Evolutionary conservation across 2,888 invertebrate genomes (phyloP), one percentile per base, ranked within the genome.

Genomic region (Labia minor): DNA sequence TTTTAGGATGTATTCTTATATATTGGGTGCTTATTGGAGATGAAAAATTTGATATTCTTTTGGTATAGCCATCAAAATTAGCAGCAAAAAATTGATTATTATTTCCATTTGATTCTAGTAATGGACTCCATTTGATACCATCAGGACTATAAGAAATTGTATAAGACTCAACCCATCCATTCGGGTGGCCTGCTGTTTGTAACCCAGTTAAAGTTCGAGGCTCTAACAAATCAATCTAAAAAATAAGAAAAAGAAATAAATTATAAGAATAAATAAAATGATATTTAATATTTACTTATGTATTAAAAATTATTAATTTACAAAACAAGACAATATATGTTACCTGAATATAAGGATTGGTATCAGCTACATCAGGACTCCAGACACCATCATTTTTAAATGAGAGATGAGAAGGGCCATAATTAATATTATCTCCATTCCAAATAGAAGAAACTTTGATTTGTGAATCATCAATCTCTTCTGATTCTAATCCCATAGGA

Each of bases 191-290:
- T 75, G 87, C 87, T 0, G 88, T 90, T 65, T 83, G 82, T 62
- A 94, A 77, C 21, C 92, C 93, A 0, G 92, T 91, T 49, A 94
- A 77, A 73, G 87, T 88, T 63, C 89, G 84, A 0, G 86, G 85
- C 19, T 85, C 86, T 64, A 86, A 78, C 76, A 93, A 91, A 77
- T 93, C 87, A 75, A 92, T 87, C 85, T 86, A 77, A 10, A 77
- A 74, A 61, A 26, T 26, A 71, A 74, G 67, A 76, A 73, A 70
- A 72, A 71, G 11, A 73, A 61, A 21, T 14, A 1, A 65, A 26
- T 2, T 19, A 18, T 14, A 16, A 65, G 6, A 1, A 11, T 14
- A 33, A 37, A 65, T 37, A 1, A 10, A 14, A 10, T 20, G 4
- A 20, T 14, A 61, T 20, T 1, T 14, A 19, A 20, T 20, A n/a